Percentiles rank a stretch among this genome's conserved stretches.
Conservation (phyloP, 2,888 invertebrate genomes). For the Parnassius apollo region DNA sequence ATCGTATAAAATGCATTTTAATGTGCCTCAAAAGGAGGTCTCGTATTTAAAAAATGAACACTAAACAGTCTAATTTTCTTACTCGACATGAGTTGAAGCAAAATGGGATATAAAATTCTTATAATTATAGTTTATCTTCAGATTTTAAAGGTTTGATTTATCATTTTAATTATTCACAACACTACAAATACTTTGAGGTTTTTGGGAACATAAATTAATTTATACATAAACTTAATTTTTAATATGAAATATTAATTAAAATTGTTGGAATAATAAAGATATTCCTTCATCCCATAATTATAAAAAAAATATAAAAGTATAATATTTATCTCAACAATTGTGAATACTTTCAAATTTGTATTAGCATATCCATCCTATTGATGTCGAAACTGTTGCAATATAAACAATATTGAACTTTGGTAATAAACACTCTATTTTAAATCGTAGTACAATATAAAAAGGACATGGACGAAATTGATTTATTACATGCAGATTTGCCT, state of each 20-base stretch:
- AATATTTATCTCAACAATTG: too few species aligned
- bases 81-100: neutral
- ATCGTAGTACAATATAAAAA: conserved; percentile 2
- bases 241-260: too few species aligned
- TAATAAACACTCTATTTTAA: neutral
- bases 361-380: neutral
- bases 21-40: conserved; percentile 27
- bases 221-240: neutral
- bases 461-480: conserved; percentile 6
- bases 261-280: too few species aligned
- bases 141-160: neutral
- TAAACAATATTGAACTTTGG: neutral
- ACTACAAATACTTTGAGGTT: conserved; percentile 5
- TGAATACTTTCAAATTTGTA: neutral
- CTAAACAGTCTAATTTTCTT: conserved; percentile 32
- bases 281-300: neutral
- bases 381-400: neutral
- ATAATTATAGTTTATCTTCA: neutral
- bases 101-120: neutral
- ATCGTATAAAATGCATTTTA: conserved; percentile 36
- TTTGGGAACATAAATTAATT: neutral
- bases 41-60: conserved; percentile 49
- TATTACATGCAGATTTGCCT: conserved; percentile 2
- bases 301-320: too few species aligned
- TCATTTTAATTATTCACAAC: conserved; percentile 4